Conservation (phyloP, 2,113 vertebrate genomes). For the Chunga burmeisteri region DNA sequence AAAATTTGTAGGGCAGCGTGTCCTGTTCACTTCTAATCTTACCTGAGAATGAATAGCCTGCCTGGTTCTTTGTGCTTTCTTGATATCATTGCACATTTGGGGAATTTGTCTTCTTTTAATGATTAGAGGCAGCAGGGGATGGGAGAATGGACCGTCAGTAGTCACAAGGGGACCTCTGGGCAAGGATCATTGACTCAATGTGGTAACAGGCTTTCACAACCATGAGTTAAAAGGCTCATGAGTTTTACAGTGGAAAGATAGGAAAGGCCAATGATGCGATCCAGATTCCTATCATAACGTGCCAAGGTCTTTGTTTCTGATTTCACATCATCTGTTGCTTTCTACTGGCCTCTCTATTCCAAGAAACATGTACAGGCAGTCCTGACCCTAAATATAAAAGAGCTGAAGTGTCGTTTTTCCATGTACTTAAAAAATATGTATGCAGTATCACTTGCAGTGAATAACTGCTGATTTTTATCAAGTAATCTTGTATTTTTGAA, state of each 20-base stretch:
- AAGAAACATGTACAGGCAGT: not conserved
- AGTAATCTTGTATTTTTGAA: not conserved
- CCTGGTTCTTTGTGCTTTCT: not conserved
- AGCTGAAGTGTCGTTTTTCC: not conserved
- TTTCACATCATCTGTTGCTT: not conserved
- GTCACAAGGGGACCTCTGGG: not conserved
- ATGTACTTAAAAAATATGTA: not conserved
- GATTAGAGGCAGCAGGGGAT: not conserved
- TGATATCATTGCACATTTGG: not conserved
- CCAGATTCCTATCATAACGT: not conserved
- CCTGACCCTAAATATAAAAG: not conserved
- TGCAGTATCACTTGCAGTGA: not conserved
- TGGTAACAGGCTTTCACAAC: not conserved
- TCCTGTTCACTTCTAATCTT: not conserved
- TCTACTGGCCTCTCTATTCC: not conserved
- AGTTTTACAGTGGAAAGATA: not conserved
- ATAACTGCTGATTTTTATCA: not conserved
- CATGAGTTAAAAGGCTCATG: not conserved
- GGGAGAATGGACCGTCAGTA: not conserved
- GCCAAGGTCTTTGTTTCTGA: not conserved
- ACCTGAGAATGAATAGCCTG: not conserved
- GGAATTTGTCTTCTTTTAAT: not conserved
- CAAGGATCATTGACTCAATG: not conserved
- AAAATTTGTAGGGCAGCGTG: not conserved
- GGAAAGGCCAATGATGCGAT: not conserved